These are phyloP conservation scores for Trochalopteron elliotii DNA, from an alignment of 2,113 vertebrate genomes.

Conservation along the genomic window DNA sequence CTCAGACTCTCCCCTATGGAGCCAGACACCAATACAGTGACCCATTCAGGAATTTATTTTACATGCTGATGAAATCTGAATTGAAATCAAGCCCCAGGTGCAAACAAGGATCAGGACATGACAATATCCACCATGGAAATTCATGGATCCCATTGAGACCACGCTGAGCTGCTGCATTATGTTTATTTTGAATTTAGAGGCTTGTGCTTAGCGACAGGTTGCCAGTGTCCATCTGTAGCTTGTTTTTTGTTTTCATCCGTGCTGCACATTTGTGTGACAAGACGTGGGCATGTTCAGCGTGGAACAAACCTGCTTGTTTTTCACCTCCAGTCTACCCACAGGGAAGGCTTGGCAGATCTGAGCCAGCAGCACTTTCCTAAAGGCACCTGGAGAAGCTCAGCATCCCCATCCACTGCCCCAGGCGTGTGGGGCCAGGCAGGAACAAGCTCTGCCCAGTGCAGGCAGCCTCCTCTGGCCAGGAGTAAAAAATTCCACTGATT, in stretches of 20 bases:
- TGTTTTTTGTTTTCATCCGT: slow-evolving; percentile 57
- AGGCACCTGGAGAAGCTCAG: not conserved
- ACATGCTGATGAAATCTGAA: rapidly evolving
- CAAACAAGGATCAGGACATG: rapidly evolving
- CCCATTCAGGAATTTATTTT: not conserved
- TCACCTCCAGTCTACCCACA: slow-evolving; percentile 45
- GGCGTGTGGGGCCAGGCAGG: not conserved
- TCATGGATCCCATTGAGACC: not conserved
- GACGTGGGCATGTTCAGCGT: slow-evolving; percentile 29
- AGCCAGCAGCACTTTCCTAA: not conserved
- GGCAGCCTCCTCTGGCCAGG: not conserved
- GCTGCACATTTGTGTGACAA: slow-evolving; percentile 56
- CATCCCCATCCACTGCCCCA: not conserved
- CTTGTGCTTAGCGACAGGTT: slow-evolving; percentile 58
- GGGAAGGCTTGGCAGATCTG: not conserved
- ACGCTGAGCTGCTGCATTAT: not conserved
- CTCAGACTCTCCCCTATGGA: rapidly evolving
- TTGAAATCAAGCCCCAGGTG: not conserved
- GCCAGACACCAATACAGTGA: not conserved
- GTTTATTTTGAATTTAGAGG: slow-evolving; percentile 34
- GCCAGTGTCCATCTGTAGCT: slow-evolving; percentile 57
- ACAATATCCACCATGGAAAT: rapidly evolving
- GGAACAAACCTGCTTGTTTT: slow-evolving; percentile 43
- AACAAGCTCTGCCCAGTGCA: not conserved
- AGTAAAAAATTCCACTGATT: not conserved